Conservation (phyloP, 2,797 vertebrate species). For the Aldrovandia affinis region DNA sequence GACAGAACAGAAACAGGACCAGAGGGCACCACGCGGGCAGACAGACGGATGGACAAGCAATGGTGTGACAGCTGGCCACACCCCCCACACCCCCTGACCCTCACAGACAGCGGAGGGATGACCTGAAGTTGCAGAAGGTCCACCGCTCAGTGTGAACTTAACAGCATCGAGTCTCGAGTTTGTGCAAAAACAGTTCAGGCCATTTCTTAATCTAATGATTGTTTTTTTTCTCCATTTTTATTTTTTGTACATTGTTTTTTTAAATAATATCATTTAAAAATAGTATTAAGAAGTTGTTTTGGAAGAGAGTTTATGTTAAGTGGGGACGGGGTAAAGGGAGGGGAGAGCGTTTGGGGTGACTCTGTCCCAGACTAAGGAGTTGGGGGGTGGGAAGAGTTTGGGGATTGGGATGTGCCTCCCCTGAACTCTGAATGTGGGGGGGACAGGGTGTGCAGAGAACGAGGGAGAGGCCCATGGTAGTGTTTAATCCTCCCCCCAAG, state of each 20-base stretch:
- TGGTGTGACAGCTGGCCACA: background rate
- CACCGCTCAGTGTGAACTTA: conserved; percentile 54
- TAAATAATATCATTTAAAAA: conserved; percentile 13
- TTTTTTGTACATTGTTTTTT: background rate
- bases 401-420: too few relatives aligned
- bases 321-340: background rate
- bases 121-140: conserved; percentile 75
- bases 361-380: background rate
- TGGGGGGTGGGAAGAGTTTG: too few relatives aligned
- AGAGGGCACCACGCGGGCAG: background rate
- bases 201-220: conserved; percentile 38
- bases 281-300: conserved; percentile 32
- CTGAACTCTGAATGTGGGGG: too few relatives aligned
- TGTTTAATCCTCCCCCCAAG: background rate
- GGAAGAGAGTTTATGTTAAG: background rate
- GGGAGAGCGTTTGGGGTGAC: background rate
- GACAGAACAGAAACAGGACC: background rate
- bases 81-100: background rate
- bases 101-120: conserved; percentile 43
- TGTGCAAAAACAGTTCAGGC: conserved; percentile 75
- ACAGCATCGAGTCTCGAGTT: conserved; percentile 70
- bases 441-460: background rate
- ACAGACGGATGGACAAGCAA: background rate
- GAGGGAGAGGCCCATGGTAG: background rate
- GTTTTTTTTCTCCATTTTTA: background rate